These are phyloP conservation scores for Heliconius charithonia DNA, from an alignment of 2,888 invertebrate genomes.

Conservation along the genomic window DNA sequence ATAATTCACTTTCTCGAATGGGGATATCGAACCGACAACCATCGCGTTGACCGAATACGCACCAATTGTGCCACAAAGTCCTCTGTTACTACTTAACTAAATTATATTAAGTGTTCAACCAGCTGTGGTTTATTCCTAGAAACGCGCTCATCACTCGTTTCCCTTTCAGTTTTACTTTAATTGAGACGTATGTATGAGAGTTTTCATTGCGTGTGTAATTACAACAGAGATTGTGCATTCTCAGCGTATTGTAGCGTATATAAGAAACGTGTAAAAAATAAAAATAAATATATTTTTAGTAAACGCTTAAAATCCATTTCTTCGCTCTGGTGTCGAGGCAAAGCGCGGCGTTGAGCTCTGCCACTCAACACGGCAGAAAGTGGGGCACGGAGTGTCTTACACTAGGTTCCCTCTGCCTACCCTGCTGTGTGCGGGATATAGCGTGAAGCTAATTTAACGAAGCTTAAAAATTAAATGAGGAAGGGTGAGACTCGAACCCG, in stretches of 20 bases:
- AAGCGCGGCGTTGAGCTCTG: too few relatives aligned
- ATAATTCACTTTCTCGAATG: neutral
- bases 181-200: constrained; percentile 27
- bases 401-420: too few relatives aligned
- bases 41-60: neutral
- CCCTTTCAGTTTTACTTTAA: constrained; percentile 41
- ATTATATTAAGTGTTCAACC: neutral
- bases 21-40: neutral
- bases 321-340: too few relatives aligned
- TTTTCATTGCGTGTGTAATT: constrained; percentile 31
- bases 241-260: neutral
- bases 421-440: too few relatives aligned
- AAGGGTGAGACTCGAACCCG: too few relatives aligned
- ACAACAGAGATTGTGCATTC: constrained; percentile 12
- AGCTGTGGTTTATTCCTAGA: constrained; percentile 6
- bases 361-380: too few relatives aligned
- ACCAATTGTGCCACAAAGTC: neutral
- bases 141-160: constrained; percentile 31
- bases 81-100: neutral
- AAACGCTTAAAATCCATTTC: too few relatives aligned
- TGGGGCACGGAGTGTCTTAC: too few relatives aligned
- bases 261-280: neutral
- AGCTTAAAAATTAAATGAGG: too few relatives aligned
- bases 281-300: neutral
- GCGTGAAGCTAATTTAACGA: too few relatives aligned